Base-by-base conservation (phyloP, 1,140 invertebrate genomes). In the Lethrus apterus region DNA sequence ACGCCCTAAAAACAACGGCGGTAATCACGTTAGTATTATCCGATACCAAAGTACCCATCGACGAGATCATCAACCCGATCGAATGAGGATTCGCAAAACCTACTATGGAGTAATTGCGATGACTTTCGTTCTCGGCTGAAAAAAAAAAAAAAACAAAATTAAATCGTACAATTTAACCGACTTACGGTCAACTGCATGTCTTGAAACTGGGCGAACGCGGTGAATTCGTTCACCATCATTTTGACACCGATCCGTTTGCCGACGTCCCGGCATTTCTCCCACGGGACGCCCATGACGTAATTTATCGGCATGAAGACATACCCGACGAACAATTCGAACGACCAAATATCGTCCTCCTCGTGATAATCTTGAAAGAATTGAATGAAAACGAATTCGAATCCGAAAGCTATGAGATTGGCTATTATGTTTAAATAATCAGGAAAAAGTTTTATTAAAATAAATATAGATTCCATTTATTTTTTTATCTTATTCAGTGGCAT, bases 21-120 rank as follows among this genome's bases (percentile, higher is more conserved):
- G 87, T 78, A 3, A 96, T 75, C 20, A 81, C 75, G 2, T 72
- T 57, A 49, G 80, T 76, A 50, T 87, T 78, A 2, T 78, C 70
- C 0, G 93, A 93, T 0, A 86, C 83, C 70, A 98, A 73, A 2
- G 83, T 77, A 0, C 77, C 70, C n/a, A 98, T 64, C 0, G 77
- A 77, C 0, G 90, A 91, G 4, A 98, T 76, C 63, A 90, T 79
- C 30, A 95, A 92, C 2, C 92, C 93, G 18, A 97, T 78, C 0
- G 91, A 89, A 0, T 81, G 77, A 2, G 94, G 84, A 74, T 98
- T 98, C 0, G 93, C 84, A 70, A 98, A 99, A 0, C 93, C 93
- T 64, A 93, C 98, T 8, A 98, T 77, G 0, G 93, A 89, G 62
- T 86, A 98, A 0, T 98, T 0, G 91, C 84, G 21, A 98, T 89